Conservation (phyloP, 1,140 invertebrate species). For the Zaprionus taronus region DNA sequence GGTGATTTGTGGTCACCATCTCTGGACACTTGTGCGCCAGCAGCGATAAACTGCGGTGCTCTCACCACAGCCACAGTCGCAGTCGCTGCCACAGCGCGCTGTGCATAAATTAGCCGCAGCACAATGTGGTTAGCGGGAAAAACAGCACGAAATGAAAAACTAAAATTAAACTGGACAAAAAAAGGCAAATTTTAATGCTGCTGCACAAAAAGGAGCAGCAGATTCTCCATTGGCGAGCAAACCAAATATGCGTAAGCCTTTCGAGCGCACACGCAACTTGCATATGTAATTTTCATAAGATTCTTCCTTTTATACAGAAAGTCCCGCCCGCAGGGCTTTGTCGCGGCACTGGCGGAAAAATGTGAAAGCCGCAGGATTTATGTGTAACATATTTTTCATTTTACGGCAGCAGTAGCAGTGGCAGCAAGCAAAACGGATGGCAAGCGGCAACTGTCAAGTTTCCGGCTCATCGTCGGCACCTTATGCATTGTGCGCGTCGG, state of each 20-base stretch:
- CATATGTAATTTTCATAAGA: constrained; percentile 62
- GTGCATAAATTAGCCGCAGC: constrained; percentile 80
- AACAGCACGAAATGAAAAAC: constrained; percentile 26
- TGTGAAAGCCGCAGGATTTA: constrained; percentile 71
- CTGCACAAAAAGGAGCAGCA: constrained; percentile 12
- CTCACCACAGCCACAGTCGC: constrained; percentile 2
- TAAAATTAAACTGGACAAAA: constrained; percentile 14
- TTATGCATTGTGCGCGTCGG: constrained; percentile 67
- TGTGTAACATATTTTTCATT: constrained; percentile 77
- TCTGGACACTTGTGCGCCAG: constrained; percentile 61
- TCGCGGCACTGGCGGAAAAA: constrained; percentile 37
- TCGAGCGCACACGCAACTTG: constrained; percentile 30
- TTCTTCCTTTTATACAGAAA: constrained; percentile 10
- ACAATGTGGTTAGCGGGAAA: constrained; percentile 54
- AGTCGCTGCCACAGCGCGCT: constrained; percentile 35
- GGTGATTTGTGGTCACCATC: constrained; percentile 73
- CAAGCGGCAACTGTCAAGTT: constrained; percentile 71
- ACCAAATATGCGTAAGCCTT: constrained; percentile 38
- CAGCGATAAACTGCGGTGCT: constrained; percentile 70
- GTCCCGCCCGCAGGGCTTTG: constrained; percentile 6
- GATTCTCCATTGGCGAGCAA: constrained; percentile 61
- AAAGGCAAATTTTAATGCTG: constrained; percentile 23
- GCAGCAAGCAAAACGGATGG: constrained; percentile 32
- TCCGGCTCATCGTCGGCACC: constrained; percentile 71
- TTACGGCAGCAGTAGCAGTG: constrained; percentile 25